Evolutionary conservation across 1,140 invertebrate species (phyloP), one percentile per base, ranked within the genome.

Genomic region (Cyclargus thomasi): DNA sequence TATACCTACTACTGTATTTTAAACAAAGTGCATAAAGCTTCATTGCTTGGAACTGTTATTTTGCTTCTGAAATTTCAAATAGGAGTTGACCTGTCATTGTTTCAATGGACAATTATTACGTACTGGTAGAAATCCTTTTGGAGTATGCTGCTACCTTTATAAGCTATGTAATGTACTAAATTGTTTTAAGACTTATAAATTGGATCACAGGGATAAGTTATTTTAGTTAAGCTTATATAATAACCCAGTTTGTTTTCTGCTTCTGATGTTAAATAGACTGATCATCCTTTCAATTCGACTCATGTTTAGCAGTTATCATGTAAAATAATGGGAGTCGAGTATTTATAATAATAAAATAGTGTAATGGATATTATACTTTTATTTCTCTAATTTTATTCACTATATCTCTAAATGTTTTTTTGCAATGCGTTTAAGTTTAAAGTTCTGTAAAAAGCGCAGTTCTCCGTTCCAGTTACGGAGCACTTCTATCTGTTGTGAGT

Each of bases 391-490:
- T 72, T 59, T 23, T 29, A 63, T 62, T 63, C 67, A 23, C 66
- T 84, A 83, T 72, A 78, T 73, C 17, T 57, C 53, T 78, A 93
- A 81, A 75, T 90, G 83, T 67, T 91, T 93, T 74, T 81, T 92
- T 63, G 87, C 86, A 74, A 93, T 93, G 75, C 93, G 91, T 76
- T 89, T 92, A 62, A 95, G 86, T 80, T 94, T 94, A 70, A 95
- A 94, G 78, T 95, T 93, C 20, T 92, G 92, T 55, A 95, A 70
- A 78, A 90, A 93, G 65, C 92, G 90, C 14, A 94, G 78, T 82
- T 95, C 93, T 14, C 94, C 93, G 78, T 94, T 92, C 95, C 95
- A 95, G 14, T 91, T 91, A 72, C 76, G 90, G n/a, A 95, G 78
- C 53, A 94, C 83, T 67, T 91, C 71, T 74, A 94, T 92, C 73